A percentile compares a stretch with the other conserved stretches of the same genome.
Evolutionary conservation across 2,888 invertebrate genomes (phyloP).

Genomic region (Drosophila melanosoma): DNA sequence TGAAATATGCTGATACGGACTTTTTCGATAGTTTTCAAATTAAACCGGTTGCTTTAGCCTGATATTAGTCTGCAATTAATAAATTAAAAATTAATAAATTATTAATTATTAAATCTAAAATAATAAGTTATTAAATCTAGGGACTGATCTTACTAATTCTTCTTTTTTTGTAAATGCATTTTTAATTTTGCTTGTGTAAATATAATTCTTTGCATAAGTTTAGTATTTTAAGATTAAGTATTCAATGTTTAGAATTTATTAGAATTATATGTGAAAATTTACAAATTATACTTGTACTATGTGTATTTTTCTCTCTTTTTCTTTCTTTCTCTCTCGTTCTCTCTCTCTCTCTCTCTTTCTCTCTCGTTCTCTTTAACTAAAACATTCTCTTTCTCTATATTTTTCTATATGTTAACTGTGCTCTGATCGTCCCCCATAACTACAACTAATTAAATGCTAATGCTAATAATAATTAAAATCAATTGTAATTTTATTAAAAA

Average conservation of each 20-base stretch:
- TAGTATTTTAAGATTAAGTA: slow-evolving; percentile 6
- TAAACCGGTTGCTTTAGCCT: neutral
- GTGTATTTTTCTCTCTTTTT: slow-evolving; percentile 74
- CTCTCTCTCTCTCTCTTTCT: slow-evolving; percentile 30
- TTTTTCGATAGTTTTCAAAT: neutral
- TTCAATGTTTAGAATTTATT: slow-evolving; percentile 7
- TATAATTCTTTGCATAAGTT: neutral
- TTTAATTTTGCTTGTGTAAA: neutral
- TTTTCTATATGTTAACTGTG: slow-evolving; percentile 54
- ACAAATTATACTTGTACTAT: slow-evolving; percentile 83
- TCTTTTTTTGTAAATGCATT: neutral
- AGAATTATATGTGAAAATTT: slow-evolving; percentile 65
- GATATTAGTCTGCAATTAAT: neutral
- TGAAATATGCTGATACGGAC: neutral
- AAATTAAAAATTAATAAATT: neutral
- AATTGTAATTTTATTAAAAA: slow-evolving; percentile 37
- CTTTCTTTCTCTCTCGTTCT: slow-evolving; percentile 38
- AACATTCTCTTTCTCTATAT: slow-evolving; percentile 40
- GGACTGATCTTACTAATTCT: neutral
- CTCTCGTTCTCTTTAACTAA: slow-evolving; percentile 51
- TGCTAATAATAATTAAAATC: slow-evolving; percentile 28
- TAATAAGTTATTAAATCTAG: neutral
- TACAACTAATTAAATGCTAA: slow-evolving; percentile 39
- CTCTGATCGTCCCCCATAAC: slow-evolving; percentile 50
- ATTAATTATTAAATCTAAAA: neutral